Evolutionary conservation across 2,797 vertebrate species (phyloP), one percentile per base, ranked within the genome.

Genomic region (Phrynocephalus forsythii): DNA sequence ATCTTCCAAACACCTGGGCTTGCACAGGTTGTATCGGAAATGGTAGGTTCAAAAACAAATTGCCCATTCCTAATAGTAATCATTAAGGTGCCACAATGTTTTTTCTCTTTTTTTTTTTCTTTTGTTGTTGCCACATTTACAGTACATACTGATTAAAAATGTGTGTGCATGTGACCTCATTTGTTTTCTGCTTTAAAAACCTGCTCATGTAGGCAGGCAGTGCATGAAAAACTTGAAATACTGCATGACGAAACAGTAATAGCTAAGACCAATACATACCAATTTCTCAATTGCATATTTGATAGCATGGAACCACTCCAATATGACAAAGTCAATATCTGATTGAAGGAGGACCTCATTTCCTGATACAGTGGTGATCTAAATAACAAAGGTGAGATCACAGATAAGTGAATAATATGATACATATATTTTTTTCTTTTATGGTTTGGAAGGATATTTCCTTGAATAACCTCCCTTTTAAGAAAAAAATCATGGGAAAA

Each of bases 331-430:
- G 92, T 97, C 96, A 89, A 95, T 97, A 94, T 99, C 98, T 28
- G 97, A 96, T 95, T 99, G 98, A 77, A 99, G 94, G 82, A 99
- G 98, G 94, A 98, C 98, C 93, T 98, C 98, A 91, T 97, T 98
- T 94, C 98, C 98, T 95, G 97, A 97, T 92, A 94, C 92, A 72
- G 98, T 98, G 56, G 97, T 98, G 95, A 99, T 98, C 98, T 99
- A 93, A 66, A 85, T 82, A 87, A 84, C 83, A 20, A 72, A 89
- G 1, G 88, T 81, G 84, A 83, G 92, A 89, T 60, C 78, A 94
- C 90, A 96, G 94, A 92, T 97, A 94, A 96, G 92, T 66, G 93
- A 88, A 93, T 68, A 76, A 75, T 79, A n/a, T 86, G 86, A 84
- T 79, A 90, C 38, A 92, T 20, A 0, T 88, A 84, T 93, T 13